These are phyloP conservation scores for Dryobotodes eremita DNA, from an alignment of 2,888 invertebrate species.

Conservation along the genomic window DNA sequence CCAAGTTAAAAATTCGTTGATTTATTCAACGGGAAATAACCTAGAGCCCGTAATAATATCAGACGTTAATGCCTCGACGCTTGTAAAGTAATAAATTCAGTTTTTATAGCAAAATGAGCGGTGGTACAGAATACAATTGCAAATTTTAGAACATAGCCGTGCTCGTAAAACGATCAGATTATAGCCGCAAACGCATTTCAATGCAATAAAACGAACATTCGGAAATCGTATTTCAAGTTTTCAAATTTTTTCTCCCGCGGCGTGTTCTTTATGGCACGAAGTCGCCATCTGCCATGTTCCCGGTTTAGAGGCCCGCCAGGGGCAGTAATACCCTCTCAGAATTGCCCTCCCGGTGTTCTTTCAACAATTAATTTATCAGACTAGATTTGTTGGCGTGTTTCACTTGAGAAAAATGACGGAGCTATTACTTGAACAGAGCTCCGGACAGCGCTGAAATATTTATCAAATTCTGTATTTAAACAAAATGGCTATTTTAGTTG, in stretches of 20 bases:
- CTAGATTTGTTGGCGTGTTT: slow-evolving; percentile 56
- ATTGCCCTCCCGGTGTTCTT: slow-evolving; percentile 71
- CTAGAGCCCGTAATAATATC: slow-evolving; percentile 68
- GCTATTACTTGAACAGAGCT: slow-evolving; percentile 52
- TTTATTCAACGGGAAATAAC: slow-evolving; percentile 70
- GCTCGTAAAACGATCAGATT: slow-evolving; percentile 84
- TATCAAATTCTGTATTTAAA: slow-evolving; percentile 32
- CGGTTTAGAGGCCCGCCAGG: slow-evolving; percentile 69
- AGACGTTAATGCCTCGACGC: slow-evolving; percentile 69
- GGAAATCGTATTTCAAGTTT: slow-evolving; percentile 83
- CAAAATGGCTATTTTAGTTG: slow-evolving; percentile 15
- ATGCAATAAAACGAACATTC: slow-evolving; percentile 82
- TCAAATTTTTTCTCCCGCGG: slow-evolving; percentile 73
- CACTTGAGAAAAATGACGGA: slow-evolving; percentile 53
- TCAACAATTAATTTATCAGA: slow-evolving; percentile 67
- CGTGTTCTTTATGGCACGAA: slow-evolving; percentile 65
- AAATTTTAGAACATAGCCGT: slow-evolving; percentile 78
- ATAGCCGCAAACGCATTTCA: slow-evolving; percentile 84
- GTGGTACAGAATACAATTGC: slow-evolving; percentile 76
- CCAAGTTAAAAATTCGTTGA: slow-evolving; percentile 68
- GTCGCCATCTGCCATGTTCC: slow-evolving; percentile 75
- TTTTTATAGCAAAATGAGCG: slow-evolving; percentile 72
- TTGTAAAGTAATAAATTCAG: slow-evolving; percentile 71
- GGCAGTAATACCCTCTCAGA: slow-evolving; percentile 68
- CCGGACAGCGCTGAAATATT: slow-evolving; percentile 36